Evolutionary conservation across 2,888 invertebrate genomes (phyloP).

Genomic region (Cyrtodaria siliqua): DNA sequence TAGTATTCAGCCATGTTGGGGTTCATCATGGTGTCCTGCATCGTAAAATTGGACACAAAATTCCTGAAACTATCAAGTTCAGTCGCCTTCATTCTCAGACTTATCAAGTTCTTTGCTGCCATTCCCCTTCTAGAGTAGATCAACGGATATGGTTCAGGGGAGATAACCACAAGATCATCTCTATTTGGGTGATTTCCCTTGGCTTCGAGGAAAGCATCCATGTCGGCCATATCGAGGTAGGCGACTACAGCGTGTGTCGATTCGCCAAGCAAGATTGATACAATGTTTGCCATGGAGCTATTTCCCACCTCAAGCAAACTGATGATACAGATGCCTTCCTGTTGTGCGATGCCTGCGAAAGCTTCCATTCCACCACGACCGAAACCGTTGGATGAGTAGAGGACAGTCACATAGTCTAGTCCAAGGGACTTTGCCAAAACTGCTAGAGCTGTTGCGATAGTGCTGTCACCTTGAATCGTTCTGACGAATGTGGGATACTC

Average conservation of each 20-base stretch:
- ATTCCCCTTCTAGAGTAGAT: slow-evolving; percentile 56
- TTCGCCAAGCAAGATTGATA: slow-evolving; percentile 54
- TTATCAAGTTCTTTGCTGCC: slow-evolving; percentile 53
- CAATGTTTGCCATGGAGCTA: slow-evolving; percentile 44
- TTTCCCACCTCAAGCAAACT: slow-evolving; percentile 52
- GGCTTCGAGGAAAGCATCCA: slow-evolving; percentile 59
- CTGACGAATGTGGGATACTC: slow-evolving; percentile 76
- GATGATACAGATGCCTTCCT: slow-evolving; percentile 77
- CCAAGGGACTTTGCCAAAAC: slow-evolving; percentile 73
- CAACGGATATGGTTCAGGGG: slow-evolving; percentile 70
- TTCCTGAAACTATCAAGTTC: slow-evolving; percentile 50
- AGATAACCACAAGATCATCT: slow-evolving; percentile 64
- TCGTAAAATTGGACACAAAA: slow-evolving; percentile 49
- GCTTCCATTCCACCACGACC: slow-evolving; percentile 69
- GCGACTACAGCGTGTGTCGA: slow-evolving; percentile 74
- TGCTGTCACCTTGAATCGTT: slow-evolving; percentile 79
- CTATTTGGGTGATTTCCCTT: slow-evolving; percentile 49
- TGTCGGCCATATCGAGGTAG: slow-evolving; percentile 64
- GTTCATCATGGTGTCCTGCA: slow-evolving; percentile 27
- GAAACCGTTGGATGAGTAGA: slow-evolving; percentile 73
- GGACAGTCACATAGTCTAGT: slow-evolving; percentile 76
- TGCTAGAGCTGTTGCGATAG: slow-evolving; percentile 78
- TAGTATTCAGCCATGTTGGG: slow-evolving; percentile 76
- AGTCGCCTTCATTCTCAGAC: slow-evolving; percentile 64
- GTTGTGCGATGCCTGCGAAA: slow-evolving; percentile 66